A percentile compares a stretch with the other conserved stretches of the same genome.
These are phyloP conservation scores for Lottia gigantea DNA, from an alignment of 2,888 invertebrate species.

Conservation along the genomic window DNA sequence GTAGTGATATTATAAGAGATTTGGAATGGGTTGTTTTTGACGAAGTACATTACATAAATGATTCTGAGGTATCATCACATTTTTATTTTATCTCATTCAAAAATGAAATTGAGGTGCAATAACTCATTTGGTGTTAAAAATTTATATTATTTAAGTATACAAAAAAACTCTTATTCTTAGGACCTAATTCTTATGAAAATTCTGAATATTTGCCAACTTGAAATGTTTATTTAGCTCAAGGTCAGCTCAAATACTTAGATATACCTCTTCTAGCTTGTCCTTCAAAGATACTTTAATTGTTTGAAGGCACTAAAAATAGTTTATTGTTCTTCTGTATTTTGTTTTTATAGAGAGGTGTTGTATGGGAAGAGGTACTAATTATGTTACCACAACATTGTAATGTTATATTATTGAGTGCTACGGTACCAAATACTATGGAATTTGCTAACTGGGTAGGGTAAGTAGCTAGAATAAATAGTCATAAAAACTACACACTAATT, in stretches of 20 bases:
- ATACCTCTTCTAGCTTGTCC: too few species aligned
- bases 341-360: conserved; percentile 88
- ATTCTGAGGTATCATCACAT: conserved; percentile 78
- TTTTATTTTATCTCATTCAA: too few species aligned
- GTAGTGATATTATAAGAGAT: conserved; percentile 94
- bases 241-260: too few species aligned
- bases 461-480: too few species aligned
- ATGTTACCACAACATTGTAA: conserved; percentile 93
- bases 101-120: background rate
- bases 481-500: too few species aligned
- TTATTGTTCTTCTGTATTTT: background rate
- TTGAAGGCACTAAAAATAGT: too few species aligned
- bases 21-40: conserved; percentile 99
- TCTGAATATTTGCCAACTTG: too few species aligned
- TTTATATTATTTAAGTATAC: too few species aligned
- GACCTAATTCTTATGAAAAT: too few species aligned
- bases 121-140: background rate
- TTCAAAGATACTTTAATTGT: too few species aligned
- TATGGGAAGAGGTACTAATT: conserved; percentile 99
- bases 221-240: too few species aligned
- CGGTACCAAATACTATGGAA: conserved; percentile 95
- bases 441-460: conserved; percentile 81
- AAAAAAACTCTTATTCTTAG: too few species aligned
- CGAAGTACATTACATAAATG: conserved; percentile 99
- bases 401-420: conserved; percentile 97